Evolutionary conservation across 2,888 invertebrate species (phyloP).

Genomic region (Pycnomerus fuliginosus): DNA sequence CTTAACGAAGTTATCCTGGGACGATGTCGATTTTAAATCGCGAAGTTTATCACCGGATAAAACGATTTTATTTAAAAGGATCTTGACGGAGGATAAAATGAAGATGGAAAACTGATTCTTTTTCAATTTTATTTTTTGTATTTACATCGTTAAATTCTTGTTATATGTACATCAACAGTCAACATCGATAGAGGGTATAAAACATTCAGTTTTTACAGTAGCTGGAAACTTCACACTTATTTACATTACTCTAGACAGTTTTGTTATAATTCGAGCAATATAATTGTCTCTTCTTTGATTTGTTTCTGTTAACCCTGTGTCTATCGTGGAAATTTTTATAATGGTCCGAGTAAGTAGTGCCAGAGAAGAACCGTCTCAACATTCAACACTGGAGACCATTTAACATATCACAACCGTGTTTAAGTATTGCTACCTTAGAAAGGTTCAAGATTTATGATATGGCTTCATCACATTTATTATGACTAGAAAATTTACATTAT

Average conservation of each 20-base stretch:
- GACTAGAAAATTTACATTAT: slow-evolving; percentile 20
- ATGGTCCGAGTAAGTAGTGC: background rate
- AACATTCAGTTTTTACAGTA: slow-evolving; percentile 39
- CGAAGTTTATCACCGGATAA: slow-evolving; percentile 34
- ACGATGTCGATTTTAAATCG: slow-evolving; percentile 30
- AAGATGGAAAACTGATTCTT: slow-evolving; percentile 13
- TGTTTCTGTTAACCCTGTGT: slow-evolving; percentile 27
- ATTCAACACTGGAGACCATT: slow-evolving; percentile 1
- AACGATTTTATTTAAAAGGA: slow-evolving; percentile 44
- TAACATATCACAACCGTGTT: slow-evolving; percentile 23
- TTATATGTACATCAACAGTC: slow-evolving; percentile 30
- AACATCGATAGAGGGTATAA: slow-evolving; percentile 41
- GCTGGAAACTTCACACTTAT: slow-evolving; percentile 30
- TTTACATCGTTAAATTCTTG: no score
- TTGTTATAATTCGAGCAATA: slow-evolving; percentile 1
- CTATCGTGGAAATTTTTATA: slow-evolving; percentile 1
- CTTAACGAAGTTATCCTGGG: slow-evolving; percentile 46
- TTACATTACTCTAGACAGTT: slow-evolving; percentile 16
- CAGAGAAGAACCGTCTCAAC: slow-evolving; percentile 27
- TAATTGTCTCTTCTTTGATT: no score
- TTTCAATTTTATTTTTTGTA: slow-evolving; percentile 11
- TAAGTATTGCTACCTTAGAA: slow-evolving; percentile 16
- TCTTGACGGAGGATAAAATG: slow-evolving; percentile 33
- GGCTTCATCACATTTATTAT: slow-evolving; percentile 23
- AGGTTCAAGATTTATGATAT: slow-evolving; percentile 14